A percentile compares a stretch with the other conserved stretches of the same genome.
These are phyloP conservation scores for Odontocolon sp. DNA, from an alignment of 2,888 invertebrate species.

Conservation along the genomic window DNA sequence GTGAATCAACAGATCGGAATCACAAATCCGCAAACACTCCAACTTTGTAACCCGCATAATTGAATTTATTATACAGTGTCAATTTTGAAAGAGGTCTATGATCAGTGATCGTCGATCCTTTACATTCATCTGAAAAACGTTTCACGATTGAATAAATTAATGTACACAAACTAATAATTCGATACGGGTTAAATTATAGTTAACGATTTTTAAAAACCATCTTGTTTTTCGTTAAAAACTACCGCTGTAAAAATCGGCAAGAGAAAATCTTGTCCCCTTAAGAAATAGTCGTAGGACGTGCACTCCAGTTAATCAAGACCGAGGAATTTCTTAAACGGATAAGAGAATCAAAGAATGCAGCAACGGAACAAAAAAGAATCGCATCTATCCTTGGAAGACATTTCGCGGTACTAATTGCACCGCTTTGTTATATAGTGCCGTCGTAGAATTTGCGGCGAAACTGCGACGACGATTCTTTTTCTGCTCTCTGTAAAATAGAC, in stretches of 20 bases:
- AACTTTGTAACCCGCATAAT: background rate
- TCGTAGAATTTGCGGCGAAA: background rate
- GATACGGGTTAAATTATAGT: too few relatives aligned
- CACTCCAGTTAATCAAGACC: background rate
- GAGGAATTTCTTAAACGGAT: background rate
- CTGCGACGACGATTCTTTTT: background rate
- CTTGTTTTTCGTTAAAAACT: too few relatives aligned
- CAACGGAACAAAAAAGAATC: background rate
- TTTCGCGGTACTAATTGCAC: constrained; percentile 13
- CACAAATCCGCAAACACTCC: background rate
- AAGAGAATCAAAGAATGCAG: constrained; percentile 2
- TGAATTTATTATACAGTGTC: too few relatives aligned
- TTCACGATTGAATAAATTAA: too few relatives aligned
- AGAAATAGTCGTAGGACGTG: background rate
- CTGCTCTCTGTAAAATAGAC: background rate
- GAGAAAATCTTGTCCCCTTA: background rate
- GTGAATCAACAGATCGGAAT: background rate
- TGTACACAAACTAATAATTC: too few relatives aligned
- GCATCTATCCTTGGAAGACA: constrained; percentile 1
- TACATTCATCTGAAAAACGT: too few relatives aligned
- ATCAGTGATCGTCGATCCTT: too few relatives aligned
- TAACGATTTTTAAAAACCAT: too few relatives aligned
- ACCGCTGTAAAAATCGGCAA: background rate
- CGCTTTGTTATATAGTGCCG: constrained; percentile 1
- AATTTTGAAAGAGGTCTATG: too few relatives aligned